phyloP scores from a whole-genome alignment of 2,797 vertebrate genomes.

The Coranthus polyacanthus region DNA sequence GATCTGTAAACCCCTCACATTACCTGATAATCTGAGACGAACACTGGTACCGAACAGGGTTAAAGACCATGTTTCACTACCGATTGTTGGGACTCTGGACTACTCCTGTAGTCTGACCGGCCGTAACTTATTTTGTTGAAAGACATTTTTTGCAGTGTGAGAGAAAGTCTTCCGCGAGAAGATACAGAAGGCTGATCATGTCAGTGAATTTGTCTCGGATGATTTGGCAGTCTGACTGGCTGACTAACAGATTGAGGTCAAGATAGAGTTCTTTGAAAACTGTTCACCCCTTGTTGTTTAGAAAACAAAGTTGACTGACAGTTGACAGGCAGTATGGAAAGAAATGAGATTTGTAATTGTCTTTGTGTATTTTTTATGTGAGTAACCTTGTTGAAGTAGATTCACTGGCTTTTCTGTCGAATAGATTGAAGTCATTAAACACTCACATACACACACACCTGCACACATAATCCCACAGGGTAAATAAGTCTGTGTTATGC shows the following conservation, averaged over 20 bases:
- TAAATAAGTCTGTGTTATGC: background rate
- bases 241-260: slow-evolving; percentile 55
- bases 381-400: slow-evolving; percentile 1
- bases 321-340: slow-evolving; percentile 25
- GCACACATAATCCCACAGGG: background rate
- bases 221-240: slow-evolving; percentile 34
- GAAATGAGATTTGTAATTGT: slow-evolving; percentile 16
- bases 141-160: background rate
- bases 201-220: slow-evolving; percentile 33
- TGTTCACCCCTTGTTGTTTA: slow-evolving; percentile 13
- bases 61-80: too few relatives aligned
- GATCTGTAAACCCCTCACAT: too few relatives aligned
- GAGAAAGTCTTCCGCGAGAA: background rate
- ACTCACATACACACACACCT: background rate
- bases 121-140: background rate
- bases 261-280: slow-evolving; percentile 34
- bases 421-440: background rate
- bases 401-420: slow-evolving; percentile 15
- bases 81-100: too few relatives aligned
- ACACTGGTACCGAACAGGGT: too few relatives aligned
- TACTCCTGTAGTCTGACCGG: too few relatives aligned
- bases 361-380: background rate
- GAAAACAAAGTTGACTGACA: slow-evolving; percentile 43
- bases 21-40: too few relatives aligned
- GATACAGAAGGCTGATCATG: slow-evolving; percentile 12